These are phyloP conservation scores for Sinelater perroti DNA, from an alignment of 2,888 invertebrate genomes.

Conservation along the genomic window DNA sequence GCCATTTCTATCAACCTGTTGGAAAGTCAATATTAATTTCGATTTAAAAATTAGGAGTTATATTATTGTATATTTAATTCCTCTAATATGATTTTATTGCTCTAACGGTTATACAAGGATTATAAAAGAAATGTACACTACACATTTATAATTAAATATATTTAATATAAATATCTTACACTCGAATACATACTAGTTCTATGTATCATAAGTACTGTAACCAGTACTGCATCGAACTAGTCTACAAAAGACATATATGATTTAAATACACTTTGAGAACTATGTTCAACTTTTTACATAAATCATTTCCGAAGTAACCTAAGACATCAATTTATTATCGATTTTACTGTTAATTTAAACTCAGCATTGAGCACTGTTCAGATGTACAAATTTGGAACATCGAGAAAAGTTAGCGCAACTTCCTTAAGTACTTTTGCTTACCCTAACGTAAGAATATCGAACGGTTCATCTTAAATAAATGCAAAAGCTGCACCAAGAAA, in stretches of 20 bases:
- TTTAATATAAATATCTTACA: constrained; percentile 64
- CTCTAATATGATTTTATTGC: too few relatives aligned
- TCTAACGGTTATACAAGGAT: too few relatives aligned
- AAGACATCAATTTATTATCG: constrained; percentile 31
- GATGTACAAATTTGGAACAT: constrained; percentile 27
- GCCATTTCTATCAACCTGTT: too few relatives aligned
- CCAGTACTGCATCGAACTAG: constrained; percentile 58
- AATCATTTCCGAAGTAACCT: constrained; percentile 44
- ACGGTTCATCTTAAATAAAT: constrained; percentile 2
- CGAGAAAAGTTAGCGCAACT: constrained; percentile 14
- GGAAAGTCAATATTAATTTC: too few relatives aligned
- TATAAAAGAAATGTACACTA: neutral
- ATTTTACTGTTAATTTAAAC: constrained; percentile 31
- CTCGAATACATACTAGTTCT: constrained; percentile 62
- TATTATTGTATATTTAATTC: too few relatives aligned
- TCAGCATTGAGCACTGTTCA: constrained; percentile 36
- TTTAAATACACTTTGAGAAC: constrained; percentile 56
- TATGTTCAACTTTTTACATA: constrained; percentile 53
- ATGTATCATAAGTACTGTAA: constrained; percentile 53
- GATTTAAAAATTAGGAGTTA: too few relatives aligned
- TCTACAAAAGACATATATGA: constrained; percentile 60
- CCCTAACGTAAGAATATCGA: constrained; percentile 17
- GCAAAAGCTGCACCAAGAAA: constrained; percentile 4
- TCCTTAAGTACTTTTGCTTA: constrained; percentile 35
- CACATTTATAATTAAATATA: constrained; percentile 63